A percentile compares a stretch with the other conserved stretches of the same genome.
These are phyloP conservation scores for Falco peregrinus DNA, from an alignment of 2,797 vertebrate genomes.

Conservation along the genomic window DNA sequence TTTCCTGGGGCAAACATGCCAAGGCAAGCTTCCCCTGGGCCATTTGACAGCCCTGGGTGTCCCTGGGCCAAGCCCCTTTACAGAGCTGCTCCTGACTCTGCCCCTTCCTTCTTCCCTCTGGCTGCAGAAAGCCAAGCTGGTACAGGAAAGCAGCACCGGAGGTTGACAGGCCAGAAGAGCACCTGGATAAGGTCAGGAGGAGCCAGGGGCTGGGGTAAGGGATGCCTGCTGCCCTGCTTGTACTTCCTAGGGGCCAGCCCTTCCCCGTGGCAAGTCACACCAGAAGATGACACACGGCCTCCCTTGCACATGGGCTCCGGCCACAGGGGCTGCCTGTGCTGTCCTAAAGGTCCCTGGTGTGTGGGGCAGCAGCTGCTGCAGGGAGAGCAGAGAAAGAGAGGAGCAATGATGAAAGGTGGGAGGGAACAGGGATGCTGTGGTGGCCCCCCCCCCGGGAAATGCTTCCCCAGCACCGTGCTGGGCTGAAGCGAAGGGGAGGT, in stretches of 20 bases:
- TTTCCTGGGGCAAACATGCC: background rate
- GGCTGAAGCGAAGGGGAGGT: background rate
- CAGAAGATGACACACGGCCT: background rate
- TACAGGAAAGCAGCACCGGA: slow-evolving; percentile 70
- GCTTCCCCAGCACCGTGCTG: background rate
- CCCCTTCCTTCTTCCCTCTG: background rate
- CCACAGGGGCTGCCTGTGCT: background rate
- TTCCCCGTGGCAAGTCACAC: background rate
- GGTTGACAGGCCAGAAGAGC: slow-evolving; percentile 75
- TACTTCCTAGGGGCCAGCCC: background rate
- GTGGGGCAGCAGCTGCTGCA: background rate
- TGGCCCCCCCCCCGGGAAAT: background rate
- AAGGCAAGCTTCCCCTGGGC: background rate
- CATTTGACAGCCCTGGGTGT: too few relatives aligned
- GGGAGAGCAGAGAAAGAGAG: background rate
- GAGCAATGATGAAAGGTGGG: background rate
- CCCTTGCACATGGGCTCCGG: background rate
- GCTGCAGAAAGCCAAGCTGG: slow-evolving; percentile 56
- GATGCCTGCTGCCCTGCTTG: background rate
- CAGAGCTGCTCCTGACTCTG: background rate
- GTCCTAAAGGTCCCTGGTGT: background rate
- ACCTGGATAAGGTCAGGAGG: slow-evolving; percentile 60
- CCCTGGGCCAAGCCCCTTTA: background rate
- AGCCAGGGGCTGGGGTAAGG: background rate
- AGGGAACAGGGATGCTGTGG: background rate